Conservation (phyloP, 2,888 invertebrate genomes). For the Schizotus pectinicornis region DNA sequence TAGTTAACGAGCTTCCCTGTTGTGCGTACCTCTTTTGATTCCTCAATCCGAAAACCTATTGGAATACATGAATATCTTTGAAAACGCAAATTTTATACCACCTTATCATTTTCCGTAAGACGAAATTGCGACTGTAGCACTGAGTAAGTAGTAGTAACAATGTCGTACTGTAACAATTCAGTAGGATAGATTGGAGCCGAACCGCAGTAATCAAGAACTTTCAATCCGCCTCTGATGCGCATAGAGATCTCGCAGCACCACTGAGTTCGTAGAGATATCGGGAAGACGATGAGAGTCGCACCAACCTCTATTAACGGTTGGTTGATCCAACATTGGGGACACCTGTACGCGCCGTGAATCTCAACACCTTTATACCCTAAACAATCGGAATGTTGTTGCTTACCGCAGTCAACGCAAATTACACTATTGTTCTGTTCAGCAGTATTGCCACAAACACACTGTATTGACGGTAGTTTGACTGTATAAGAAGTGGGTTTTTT, state of each 20-base stretch:
- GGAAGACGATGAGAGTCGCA: constrained; percentile 77
- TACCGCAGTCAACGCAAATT: constrained; percentile 64
- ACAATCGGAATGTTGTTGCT: constrained; percentile 70
- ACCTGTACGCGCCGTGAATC: constrained; percentile 60
- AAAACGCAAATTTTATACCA: constrained; percentile 25
- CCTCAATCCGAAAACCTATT: constrained; percentile 37
- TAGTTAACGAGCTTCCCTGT: constrained; percentile 70
- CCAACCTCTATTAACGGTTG: constrained; percentile 62
- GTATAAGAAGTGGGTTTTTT: background rate
- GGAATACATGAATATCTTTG: constrained; percentile 3
- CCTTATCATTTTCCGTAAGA: constrained; percentile 62
- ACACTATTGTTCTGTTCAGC: constrained; percentile 41
- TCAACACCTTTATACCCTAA: constrained; percentile 59
- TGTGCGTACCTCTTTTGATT: constrained; percentile 68
- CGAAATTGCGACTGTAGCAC: constrained; percentile 68
- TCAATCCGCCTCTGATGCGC: constrained; percentile 63
- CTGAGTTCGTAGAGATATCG: constrained; percentile 69
- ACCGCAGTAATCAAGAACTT: constrained; percentile 64
- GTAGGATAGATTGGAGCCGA: constrained; percentile 67
- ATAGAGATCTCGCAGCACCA: constrained; percentile 75
- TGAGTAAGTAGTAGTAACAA: constrained; percentile 76
- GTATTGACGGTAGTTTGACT: constrained; percentile 36
- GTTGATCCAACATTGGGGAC: constrained; percentile 70
- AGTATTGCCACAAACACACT: constrained; percentile 59
- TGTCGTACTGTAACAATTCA: constrained; percentile 68